These are phyloP conservation scores for Nephrotoma appendiculata DNA, from an alignment of 2,888 invertebrate species.

Conservation along the genomic window DNA sequence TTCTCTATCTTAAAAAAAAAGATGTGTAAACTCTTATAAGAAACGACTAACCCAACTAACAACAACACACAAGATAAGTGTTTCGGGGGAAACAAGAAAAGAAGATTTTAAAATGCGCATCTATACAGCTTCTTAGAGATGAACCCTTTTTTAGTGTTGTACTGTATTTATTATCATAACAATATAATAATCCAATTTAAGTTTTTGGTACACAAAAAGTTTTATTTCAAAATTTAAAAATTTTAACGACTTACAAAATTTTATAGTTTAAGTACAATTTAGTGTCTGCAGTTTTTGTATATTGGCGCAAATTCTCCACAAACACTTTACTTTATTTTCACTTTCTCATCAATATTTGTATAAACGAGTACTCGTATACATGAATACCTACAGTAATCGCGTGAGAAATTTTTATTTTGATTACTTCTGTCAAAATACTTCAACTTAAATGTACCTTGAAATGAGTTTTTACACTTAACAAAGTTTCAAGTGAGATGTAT, in stretches of 20 bases:
- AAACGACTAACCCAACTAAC: not conserved
- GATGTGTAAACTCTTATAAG: not conserved
- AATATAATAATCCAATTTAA: not conserved
- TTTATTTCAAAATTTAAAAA: not conserved
- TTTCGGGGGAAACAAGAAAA: not conserved
- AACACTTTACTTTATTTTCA: not conserved
- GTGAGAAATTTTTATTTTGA: not conserved
- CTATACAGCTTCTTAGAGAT: not conserved
- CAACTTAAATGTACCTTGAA: not conserved
- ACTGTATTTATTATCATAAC: not conserved
- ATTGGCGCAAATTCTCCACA: not conserved
- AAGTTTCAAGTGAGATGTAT: not conserved
- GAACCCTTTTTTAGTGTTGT: not conserved
- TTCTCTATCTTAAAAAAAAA: not conserved
- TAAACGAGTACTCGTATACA: not conserved
- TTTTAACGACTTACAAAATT: not conserved
- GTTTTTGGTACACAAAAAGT: not conserved
- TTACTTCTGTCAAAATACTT: not conserved
- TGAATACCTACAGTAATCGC: not conserved
- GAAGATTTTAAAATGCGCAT: not conserved
- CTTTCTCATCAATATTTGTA: not conserved
- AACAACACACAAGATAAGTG: not conserved
- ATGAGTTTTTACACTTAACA: not conserved
- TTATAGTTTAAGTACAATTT: not conserved
- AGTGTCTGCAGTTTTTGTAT: not conserved